Conservation (phyloP, 2,797 vertebrate genomes). For the Tamandua tetradactyla region DNA sequence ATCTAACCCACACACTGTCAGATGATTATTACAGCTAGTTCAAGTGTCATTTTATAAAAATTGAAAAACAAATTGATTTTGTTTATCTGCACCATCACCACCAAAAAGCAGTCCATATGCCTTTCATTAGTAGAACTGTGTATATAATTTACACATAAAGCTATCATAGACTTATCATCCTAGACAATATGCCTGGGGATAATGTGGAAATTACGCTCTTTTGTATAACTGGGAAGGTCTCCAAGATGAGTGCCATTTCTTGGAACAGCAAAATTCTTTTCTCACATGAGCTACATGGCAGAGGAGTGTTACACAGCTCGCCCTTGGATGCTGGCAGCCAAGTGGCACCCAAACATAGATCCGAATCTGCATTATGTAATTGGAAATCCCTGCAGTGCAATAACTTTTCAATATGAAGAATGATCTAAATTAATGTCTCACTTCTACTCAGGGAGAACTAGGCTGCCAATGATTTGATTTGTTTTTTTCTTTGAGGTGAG, state of each 20-base stretch:
- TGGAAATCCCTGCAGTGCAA: constrained; percentile 69
- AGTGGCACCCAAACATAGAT: constrained; percentile 59
- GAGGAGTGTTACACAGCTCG: constrained; percentile 71
- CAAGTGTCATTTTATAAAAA: constrained; percentile 52
- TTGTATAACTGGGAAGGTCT: constrained; percentile 80
- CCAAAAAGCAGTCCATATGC: neutral
- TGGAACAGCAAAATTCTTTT: constrained; percentile 75
- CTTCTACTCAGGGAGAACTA: constrained; percentile 41
- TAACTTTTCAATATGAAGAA: constrained; percentile 32
- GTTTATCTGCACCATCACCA: neutral
- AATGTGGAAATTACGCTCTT: constrained; percentile 77
- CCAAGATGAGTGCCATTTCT: constrained; percentile 79
- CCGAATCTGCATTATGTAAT: constrained; percentile 62
- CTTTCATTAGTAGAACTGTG: constrained; percentile 54
- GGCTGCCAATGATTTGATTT: constrained; percentile 52
- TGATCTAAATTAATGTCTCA: constrained; percentile 70
- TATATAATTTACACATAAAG: constrained; percentile 71
- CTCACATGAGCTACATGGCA: constrained; percentile 75
- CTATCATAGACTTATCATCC: constrained; percentile 61
- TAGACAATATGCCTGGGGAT: constrained; percentile 72
- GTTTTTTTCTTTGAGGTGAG: constrained; percentile 20
- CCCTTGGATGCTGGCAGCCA: constrained; percentile 71
- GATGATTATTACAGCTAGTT: constrained; percentile 36
- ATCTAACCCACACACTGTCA: neutral
- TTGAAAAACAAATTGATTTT: constrained; percentile 59